Base-by-base conservation (phyloP, 2,888 invertebrate species). In the Baronia brevicornis region DNA sequence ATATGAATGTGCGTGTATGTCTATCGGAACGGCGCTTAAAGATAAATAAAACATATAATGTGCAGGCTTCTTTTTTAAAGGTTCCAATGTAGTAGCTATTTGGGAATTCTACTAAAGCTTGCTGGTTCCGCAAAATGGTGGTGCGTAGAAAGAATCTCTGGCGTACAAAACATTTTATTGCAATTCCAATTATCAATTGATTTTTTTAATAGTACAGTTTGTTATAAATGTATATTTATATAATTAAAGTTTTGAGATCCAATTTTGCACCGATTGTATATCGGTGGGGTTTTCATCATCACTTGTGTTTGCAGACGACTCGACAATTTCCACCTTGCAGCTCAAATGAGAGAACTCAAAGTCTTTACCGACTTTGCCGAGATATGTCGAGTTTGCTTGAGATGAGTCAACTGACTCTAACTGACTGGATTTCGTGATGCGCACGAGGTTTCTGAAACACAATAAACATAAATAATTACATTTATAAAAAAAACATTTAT, bases 401-500 rank as follows among this genome's bases (percentile, higher is more conserved):
- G 88, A 86, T 0, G 88, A 85, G 51, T 92, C 92, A 0, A 91
- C 91, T 0, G 92, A 90, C 50, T 92, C 88, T 41, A 97, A 74
- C 51, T 95, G 92, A 53, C 88, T 94, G 17, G 91, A 89, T 56
- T 95, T 92, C 0, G 96, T 96, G 23, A 92, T 86, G 13, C 95
- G 88, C 3, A 97, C 86, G n/a, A 94, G 87, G 66, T 95, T 95
- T 52, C 95, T 95, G 71, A 21, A 77, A 71, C 40, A n/a, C 35
- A 32, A 31, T 28, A 34, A 19, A 24, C 19, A 7, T 7, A 10
- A 5, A 26, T 23, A 22, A 8, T 28, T 22, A 15, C 13, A 3
- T 10, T 23, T 3, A 10, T 3, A 12, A 1, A 9, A 6, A 24
- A 8, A 5, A 22, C 6, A 4, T 1, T 6, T 1, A 10, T 23